Conservation (phyloP, 2,888 invertebrate species). For the Xanthia togata region DNA sequence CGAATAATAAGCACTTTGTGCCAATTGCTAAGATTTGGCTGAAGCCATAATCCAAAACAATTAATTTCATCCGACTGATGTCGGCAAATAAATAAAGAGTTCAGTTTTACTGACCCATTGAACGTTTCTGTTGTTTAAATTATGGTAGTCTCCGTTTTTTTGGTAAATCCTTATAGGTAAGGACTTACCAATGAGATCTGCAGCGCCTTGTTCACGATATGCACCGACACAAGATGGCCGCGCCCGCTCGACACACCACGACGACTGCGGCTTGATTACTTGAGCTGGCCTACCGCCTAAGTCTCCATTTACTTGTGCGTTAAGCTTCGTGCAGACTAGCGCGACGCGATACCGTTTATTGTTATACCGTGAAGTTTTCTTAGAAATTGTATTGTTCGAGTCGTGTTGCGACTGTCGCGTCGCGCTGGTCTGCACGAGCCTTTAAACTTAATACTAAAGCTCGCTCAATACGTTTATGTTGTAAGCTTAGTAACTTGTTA, state of each 20-base stretch:
- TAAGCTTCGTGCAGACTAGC: too few species aligned
- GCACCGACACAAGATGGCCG: too few species aligned
- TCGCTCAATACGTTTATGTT: background rate
- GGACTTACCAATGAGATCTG: background rate
- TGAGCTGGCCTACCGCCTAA: background rate
- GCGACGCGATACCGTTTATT: too few species aligned
- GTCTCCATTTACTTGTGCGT: background rate
- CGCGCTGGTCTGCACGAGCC: too few species aligned
- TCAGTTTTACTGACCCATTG: slow-evolving; percentile 25
- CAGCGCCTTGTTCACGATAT: too few species aligned
- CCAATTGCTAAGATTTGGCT: background rate
- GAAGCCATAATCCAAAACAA: background rate
- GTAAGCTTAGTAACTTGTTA: background rate
- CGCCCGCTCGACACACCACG: too few species aligned
- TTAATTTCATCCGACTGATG: background rate
- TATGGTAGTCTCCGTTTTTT: background rate
- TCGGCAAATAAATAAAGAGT: background rate
- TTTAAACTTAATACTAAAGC: background rate
- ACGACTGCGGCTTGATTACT: too few species aligned
- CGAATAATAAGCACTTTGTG: background rate
- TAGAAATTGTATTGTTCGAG: too few species aligned
- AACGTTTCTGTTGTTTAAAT: background rate
- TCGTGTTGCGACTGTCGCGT: too few species aligned
- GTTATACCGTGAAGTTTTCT: too few species aligned
- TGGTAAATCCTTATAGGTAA: background rate